Evolutionary conservation across 1,140 invertebrate species (phyloP), one percentile per base, ranked within the genome.

Genomic region (Drosophila tristis): DNA sequence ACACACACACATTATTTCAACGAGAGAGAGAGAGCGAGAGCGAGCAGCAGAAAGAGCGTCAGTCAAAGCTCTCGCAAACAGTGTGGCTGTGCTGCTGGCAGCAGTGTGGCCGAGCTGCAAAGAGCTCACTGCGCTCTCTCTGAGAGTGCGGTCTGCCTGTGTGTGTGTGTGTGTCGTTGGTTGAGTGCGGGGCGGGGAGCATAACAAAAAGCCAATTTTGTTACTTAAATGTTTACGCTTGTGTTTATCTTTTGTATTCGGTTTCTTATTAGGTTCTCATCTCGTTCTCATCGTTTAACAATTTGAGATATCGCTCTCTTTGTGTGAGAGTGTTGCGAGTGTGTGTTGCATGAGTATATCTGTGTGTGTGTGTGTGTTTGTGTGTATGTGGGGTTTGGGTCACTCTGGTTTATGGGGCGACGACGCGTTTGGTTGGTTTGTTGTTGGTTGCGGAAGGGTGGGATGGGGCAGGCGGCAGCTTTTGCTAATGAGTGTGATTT

Each of bases 181-280:
- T 5, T 13, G 35, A 39, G 9, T 45, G 9, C 42, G 45, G 44
- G 55, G 61, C 64, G 78, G 61, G 44, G 58, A 64, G 66, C 87
- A 89, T 87, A 87, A 90, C 87, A 90, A 90, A 90, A 90, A 90
- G 87, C 87, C 87, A 90, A 90, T 90, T 90, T 90, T 90, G 87
- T 90, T 90, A 90, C 87, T 90, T 90, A 90, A 90, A 90, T 90
- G 87, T 90, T 90, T 90, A 90, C 87, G 87, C 87, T 90, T 87
- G 87, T 90, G 87, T 90, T 90, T 90, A 90, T 90, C 87, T 90
- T 90, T 90, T 90, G 87, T 90, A 90, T 90, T 90, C 87, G 87
- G 87, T 90, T 90, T 90, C 87, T 90, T 90, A 90, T 90, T 90
- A 90, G 87, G 87, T 90, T 90, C 87, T 90, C 87, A 90, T 90